Evolutionary conservation across 2,113 vertebrate genomes (phyloP).

Genomic region (Rhabdornis inornatus): DNA sequence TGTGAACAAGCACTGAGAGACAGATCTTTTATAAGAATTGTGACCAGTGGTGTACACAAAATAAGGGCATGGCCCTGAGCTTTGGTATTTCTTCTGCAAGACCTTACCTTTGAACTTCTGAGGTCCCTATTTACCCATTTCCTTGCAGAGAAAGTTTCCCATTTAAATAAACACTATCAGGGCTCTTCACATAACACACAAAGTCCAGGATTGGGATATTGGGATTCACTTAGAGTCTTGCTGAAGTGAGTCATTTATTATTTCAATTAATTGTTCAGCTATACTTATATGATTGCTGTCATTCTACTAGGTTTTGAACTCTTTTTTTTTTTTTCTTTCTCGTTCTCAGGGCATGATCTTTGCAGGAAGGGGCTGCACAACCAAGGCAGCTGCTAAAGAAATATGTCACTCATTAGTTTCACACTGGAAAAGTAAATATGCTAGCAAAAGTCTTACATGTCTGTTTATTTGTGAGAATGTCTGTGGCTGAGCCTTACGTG

Average conservation of each 20-base stretch:
- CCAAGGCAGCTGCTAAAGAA: conserved; percentile 62
- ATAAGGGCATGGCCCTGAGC: neutral
- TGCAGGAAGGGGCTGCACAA: conserved; percentile 44
- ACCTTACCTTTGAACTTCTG: conserved; percentile 40
- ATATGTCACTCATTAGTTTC: conserved; percentile 69
- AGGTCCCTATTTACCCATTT: conserved; percentile 41
- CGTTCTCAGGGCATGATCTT: conserved; percentile 12
- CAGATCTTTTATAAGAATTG: neutral
- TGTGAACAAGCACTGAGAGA: neutral
- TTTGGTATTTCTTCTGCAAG: neutral
- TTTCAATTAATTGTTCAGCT: conserved; percentile 58
- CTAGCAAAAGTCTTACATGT: conserved; percentile 32
- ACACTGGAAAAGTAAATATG: conserved; percentile 61
- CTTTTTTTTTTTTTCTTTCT: neutral
- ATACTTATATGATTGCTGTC: conserved; percentile 28
- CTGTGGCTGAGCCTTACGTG: neutral
- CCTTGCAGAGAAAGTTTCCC: conserved; percentile 45
- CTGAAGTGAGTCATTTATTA: conserved; percentile 64
- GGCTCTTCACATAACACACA: conserved; percentile 19
- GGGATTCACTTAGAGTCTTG: conserved; percentile 24
- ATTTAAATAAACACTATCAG: conserved; percentile 52
- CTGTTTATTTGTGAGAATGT: conserved; percentile 68
- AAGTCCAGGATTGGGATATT: conserved; percentile 36
- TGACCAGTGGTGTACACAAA: neutral
- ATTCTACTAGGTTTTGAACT: conserved; percentile 20